A percentile compares a stretch with the other conserved stretches of the same genome.
Evolutionary conservation across 2,113 vertebrate species (phyloP).

Genomic region (Zosterops japonicus): DNA sequence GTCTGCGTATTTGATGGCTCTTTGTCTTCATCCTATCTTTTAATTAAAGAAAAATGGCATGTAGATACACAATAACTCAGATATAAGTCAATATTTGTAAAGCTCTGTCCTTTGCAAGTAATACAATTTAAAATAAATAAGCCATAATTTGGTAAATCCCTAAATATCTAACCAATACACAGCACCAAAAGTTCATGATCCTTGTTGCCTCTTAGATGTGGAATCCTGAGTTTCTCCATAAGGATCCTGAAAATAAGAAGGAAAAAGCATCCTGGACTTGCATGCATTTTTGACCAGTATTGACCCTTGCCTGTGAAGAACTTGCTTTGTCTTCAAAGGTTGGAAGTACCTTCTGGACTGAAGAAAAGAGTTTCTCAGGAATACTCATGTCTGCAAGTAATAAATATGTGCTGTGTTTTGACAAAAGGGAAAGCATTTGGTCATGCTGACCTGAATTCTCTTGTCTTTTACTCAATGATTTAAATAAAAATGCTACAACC

Average conservation of each 20-base stretch:
- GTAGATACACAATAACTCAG: background rate
- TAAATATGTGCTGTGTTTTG: background rate
- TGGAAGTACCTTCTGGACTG: background rate
- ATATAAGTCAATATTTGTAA: background rate
- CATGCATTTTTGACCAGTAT: background rate
- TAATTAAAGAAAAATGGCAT: background rate
- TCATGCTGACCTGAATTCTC: background rate
- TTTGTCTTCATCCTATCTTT: background rate
- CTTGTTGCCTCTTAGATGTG: background rate
- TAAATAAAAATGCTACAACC: background rate
- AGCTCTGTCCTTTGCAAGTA: background rate
- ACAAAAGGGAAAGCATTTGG: background rate
- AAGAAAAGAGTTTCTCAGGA: background rate
- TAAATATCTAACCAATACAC: background rate
- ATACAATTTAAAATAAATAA: background rate
- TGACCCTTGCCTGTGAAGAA: background rate
- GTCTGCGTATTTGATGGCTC: background rate
- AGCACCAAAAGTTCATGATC: accelerated
- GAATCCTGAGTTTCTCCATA: background rate
- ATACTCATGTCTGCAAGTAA: background rate
- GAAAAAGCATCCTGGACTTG: background rate
- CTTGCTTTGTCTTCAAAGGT: background rate
- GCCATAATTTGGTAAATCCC: background rate
- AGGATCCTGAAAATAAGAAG: background rate
- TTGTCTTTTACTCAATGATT: background rate